Base-by-base conservation (phyloP, 2,888 invertebrate genomes). In the Carterocephalus palaemon region DNA sequence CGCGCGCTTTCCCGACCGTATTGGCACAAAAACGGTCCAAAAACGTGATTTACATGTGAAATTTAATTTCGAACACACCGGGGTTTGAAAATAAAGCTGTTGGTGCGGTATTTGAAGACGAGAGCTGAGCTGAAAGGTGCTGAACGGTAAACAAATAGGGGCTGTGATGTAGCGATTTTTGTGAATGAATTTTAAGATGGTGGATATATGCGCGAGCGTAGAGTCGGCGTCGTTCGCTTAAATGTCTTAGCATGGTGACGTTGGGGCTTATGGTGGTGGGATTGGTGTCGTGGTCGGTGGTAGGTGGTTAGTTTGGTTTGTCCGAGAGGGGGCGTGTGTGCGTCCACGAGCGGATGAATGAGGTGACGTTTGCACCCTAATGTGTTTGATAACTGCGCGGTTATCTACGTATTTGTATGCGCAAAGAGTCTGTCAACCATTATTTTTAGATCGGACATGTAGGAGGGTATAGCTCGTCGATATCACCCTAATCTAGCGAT, bases 121-220 rank as follows among this genome's bases (percentile, higher is more conserved):
- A 29, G 50, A 24, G 49, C 64, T 64, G 71, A 55, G 64, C 66
- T 64, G 56, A 54, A 58, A 70, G 64, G 73, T 68, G 72, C 63
- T 57, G 77, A 75, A 74, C 73, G 75, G 83, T 85, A 85, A 83
- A 84, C 75, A 83, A 84, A 79, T 77, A 77, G 62, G 62, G 50
- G 59, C 54, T 71, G 56, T 73, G 70, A 63, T 64, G 71, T 68
- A 77, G 77, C 75, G 73, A 80, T 79, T 85, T 83, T 86, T 85
- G 85, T 86, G 85, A 86, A 86, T 86, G 85, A 85, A 84, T 75
- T n/a, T 79, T 84, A 86, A 85, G 77, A 86, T 86, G 85, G 85
- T 79, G 83, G 85, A 73, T 75, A 72, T 62, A 58, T 65, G 69
- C 70, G 75, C 69, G 71, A 67, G 66, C 66, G 69, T 67, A 59